A percentile compares a stretch with the other conserved stretches of the same genome.
These are phyloP conservation scores for Athene noctua DNA, from an alignment of 2,113 vertebrate species.

Conservation along the genomic window DNA sequence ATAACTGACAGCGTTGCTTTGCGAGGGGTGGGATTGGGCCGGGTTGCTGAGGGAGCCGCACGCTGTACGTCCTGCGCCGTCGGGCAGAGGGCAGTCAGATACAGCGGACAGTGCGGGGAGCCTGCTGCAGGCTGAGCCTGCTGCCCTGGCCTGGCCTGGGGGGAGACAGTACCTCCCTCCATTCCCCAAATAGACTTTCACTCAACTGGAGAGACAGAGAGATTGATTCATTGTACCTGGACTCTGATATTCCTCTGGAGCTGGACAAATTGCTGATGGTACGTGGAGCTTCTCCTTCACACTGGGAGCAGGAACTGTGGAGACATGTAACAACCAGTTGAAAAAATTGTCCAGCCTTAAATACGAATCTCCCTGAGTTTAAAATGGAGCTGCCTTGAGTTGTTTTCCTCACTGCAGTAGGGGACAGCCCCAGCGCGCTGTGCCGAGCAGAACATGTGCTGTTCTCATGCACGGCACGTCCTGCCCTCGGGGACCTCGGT, in stretches of 20 bases:
- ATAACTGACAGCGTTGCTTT: background rate
- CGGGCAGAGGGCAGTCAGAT: conserved; percentile 55
- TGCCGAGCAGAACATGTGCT: background rate
- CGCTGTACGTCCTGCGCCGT: background rate
- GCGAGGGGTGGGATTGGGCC: background rate
- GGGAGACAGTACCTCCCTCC: background rate
- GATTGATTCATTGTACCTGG: too few species aligned
- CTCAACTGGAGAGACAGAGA: background rate
- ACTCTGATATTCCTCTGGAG: background rate
- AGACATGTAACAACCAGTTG: background rate
- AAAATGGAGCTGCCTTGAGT: background rate
- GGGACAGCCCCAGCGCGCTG: background rate
- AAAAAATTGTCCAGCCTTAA: background rate
- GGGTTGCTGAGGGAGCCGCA: background rate
- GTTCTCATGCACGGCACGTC: background rate
- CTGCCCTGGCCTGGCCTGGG: background rate
- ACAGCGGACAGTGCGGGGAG: background rate
- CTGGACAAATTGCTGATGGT: background rate
- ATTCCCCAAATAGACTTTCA: background rate
- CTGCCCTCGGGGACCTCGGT: background rate
- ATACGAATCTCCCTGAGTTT: background rate
- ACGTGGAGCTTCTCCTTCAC: background rate
- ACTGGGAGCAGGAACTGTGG: background rate
- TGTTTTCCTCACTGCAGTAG: background rate
- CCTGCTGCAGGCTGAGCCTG: background rate